These are phyloP conservation scores for Drosophila niveifrons DNA, from an alignment of 2,888 invertebrate species.

Conservation along the genomic window DNA sequence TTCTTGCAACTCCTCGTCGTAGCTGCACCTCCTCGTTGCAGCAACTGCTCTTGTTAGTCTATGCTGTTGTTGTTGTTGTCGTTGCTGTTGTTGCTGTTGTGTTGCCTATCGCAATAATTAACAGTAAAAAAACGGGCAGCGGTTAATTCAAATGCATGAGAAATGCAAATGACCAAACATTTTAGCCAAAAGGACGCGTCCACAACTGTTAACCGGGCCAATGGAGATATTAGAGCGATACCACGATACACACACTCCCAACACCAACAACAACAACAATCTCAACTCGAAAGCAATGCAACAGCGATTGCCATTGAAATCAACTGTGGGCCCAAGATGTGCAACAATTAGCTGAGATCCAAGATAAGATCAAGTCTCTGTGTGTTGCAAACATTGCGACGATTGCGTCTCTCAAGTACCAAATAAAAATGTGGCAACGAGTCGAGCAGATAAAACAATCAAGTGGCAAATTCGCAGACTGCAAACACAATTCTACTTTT, in stretches of 20 bases:
- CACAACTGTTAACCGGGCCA: conserved; percentile 48
- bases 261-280: not conserved
- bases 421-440: not conserved
- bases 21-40: conserved; percentile 17
- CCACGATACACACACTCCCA: not conserved
- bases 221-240: conserved; percentile 63
- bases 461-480: not conserved
- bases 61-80: conserved; percentile 6
- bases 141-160: conserved; percentile 80
- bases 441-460: not conserved
- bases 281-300: not conserved
- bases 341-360: conserved; percentile 61
- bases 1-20: conserved; percentile 23
- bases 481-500: too few species aligned
- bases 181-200: conserved; percentile 69
- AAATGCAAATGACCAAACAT: conserved; percentile 76
- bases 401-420: not conserved
- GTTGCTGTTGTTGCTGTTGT: not conserved
- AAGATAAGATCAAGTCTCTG: conserved; percentile 31
- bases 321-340: conserved; percentile 5
- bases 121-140: conserved; percentile 72
- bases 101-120: conserved; percentile 77
- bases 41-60: conserved; percentile 48
- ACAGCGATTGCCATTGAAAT: not conserved
- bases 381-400: not conserved